These are phyloP conservation scores for Ormyrus thymus DNA, from an alignment of 2,888 invertebrate genomes.

Conservation along the genomic window DNA sequence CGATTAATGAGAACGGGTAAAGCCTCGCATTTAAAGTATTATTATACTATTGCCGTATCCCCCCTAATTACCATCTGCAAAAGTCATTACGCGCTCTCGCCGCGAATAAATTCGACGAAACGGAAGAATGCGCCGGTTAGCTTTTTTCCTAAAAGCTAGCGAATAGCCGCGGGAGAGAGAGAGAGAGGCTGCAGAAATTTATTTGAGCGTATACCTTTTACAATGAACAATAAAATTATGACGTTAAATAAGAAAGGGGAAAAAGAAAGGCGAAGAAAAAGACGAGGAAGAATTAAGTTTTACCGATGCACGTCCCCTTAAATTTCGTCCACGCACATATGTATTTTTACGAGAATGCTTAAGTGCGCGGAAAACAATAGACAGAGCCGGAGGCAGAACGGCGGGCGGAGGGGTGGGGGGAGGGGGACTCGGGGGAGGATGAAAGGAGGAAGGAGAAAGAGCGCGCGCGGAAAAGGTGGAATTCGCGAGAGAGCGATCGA, in stretches of 20 bases:
- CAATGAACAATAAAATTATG: slow-evolving; percentile 47
- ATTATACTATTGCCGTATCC: not conserved
- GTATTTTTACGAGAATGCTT: slow-evolving; percentile 54
- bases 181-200: slow-evolving; percentile 10
- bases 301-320: slow-evolving; percentile 49
- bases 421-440: slow-evolving; percentile 17
- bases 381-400: slow-evolving; percentile 25
- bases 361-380: slow-evolving; percentile 57
- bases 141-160: no score
- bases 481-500: slow-evolving; percentile 54
- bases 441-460: not conserved
- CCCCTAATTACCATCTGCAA: not conserved
- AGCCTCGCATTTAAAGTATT: not conserved
- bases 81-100: no score
- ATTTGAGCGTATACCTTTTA: slow-evolving; percentile 21
- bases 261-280: slow-evolving; percentile 16
- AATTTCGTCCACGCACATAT: slow-evolving; percentile 51
- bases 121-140: no score
- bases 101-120: no score
- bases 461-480: slow-evolving; percentile 48
- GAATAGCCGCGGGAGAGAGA: slow-evolving; percentile 22
- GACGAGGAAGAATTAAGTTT: slow-evolving; percentile 48
- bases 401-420: slow-evolving; percentile 28
- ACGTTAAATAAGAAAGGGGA: slow-evolving; percentile 24
- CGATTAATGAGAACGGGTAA: slow-evolving; percentile 10